phyloP scores from a whole-genome alignment of 2,113 vertebrate species.

The Hypomesus transpacificus region DNA sequence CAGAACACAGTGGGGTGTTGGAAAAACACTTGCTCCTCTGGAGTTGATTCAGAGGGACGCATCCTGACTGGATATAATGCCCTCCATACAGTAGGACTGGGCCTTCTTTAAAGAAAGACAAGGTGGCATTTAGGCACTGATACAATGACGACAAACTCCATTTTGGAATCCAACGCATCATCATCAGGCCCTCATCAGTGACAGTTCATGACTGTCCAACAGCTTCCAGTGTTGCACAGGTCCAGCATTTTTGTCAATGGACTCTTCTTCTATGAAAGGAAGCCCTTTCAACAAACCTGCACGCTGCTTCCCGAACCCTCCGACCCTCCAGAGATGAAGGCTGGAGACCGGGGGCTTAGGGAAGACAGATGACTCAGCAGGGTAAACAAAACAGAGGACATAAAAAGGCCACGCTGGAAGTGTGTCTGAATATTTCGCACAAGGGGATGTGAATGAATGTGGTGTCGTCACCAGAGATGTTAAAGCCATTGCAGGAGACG shows the following conservation, averaged over 20 bases:
- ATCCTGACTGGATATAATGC: conserved; percentile 44
- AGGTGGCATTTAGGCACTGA: not conserved
- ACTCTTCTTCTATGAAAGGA: conserved; percentile 42
- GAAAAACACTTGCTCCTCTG: conserved; percentile 54
- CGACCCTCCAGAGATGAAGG: conserved; percentile 22
- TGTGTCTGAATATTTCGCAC: conserved; percentile 19
- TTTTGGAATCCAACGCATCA: not conserved
- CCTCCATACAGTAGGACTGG: not conserved
- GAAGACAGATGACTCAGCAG: conserved; percentile 40
- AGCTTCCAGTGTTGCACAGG: no score
- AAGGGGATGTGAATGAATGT: conserved; percentile 19
- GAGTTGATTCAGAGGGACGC: conserved; percentile 32
- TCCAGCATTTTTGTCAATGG: conserved; percentile 49
- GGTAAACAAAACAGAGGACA: conserved; percentile 42
- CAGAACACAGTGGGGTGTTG: conserved; percentile 30
- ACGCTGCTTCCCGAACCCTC: conserved; percentile 21
- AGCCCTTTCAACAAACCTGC: conserved; percentile 41
- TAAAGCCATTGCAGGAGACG: conserved; percentile 40
- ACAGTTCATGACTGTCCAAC: no score
- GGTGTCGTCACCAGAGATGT: conserved; percentile 29
- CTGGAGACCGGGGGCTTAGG: conserved; percentile 9
- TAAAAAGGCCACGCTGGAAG: conserved; percentile 31
- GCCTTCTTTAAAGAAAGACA: not conserved
- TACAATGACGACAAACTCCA: not conserved
- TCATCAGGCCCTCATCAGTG: no score